A percentile compares a stretch with the other conserved stretches of the same genome.
Conservation (phyloP, 2,113 vertebrate species). For the Paraplagusia blochii region DNA sequence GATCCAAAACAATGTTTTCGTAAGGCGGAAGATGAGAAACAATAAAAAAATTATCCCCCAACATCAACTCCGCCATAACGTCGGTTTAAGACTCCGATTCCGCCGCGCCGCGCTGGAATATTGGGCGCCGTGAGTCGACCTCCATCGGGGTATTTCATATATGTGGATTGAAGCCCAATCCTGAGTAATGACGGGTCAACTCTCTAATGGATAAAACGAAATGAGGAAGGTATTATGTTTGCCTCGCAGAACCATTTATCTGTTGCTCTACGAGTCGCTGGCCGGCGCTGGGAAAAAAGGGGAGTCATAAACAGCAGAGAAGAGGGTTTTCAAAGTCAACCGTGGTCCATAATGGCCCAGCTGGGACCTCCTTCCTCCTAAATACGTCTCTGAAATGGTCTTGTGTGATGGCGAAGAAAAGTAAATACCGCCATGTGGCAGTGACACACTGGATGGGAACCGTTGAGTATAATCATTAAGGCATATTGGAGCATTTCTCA, state of each 20-base stretch:
- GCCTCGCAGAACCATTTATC: slow-evolving; percentile 8
- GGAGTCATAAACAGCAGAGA: slow-evolving; percentile 26
- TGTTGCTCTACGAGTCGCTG: slow-evolving; percentile 6
- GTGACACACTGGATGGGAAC: slow-evolving; percentile 20
- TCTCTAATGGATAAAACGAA: neutral
- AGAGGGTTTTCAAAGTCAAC: slow-evolving; percentile 34
- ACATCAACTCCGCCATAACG: too few species aligned
- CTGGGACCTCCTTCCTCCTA: slow-evolving; percentile 19
- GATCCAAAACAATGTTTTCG: too few species aligned
- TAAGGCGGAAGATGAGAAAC: too few species aligned
- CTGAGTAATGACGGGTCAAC: neutral
- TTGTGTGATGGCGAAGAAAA: slow-evolving; percentile 29
- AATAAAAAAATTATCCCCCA: too few species aligned
- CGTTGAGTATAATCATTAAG: slow-evolving; percentile 31
- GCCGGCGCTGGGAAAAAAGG: slow-evolving; percentile 1
- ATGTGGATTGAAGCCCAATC: neutral
- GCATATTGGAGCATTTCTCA: slow-evolving; percentile 49
- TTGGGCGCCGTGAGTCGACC: too few species aligned
- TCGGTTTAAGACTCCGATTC: too few species aligned
- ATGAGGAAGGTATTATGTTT: neutral
- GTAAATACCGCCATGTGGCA: slow-evolving; percentile 32
- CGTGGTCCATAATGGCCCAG: slow-evolving; percentile 26
- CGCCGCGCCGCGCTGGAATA: too few species aligned
- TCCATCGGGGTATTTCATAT: neutral
- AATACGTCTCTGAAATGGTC: slow-evolving; percentile 44